phyloP scores from a whole-genome alignment of 2,797 vertebrate species.

The Gallinago solitaria region DNA sequence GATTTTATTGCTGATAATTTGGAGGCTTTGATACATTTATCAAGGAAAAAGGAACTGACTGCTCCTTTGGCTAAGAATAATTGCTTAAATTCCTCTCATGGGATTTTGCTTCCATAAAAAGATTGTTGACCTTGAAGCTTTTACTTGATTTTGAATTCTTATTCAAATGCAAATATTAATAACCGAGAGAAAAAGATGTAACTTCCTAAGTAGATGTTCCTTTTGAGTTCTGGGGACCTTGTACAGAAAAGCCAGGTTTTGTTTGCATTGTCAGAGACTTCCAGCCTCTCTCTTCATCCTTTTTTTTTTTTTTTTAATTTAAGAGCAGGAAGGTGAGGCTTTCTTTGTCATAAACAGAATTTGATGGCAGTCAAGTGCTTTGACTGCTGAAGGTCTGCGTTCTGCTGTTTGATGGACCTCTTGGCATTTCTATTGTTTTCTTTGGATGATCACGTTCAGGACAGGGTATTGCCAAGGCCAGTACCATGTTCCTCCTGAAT shows the following conservation, averaged over 20 bases:
- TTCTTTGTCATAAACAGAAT: background rate
- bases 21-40: constrained; percentile 50
- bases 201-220: background rate
- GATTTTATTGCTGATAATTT: constrained; percentile 70
- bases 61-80: constrained; percentile 53
- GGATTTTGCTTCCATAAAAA: constrained; percentile 56
- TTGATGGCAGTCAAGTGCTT: background rate
- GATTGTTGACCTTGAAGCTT: constrained; percentile 52
- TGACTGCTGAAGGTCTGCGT: background rate
- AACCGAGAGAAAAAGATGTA: constrained; percentile 7
- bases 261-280: background rate
- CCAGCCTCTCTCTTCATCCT: background rate
- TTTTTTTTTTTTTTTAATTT: background rate
- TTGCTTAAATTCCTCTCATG: constrained; percentile 59
- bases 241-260: background rate
- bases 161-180: constrained; percentile 43
- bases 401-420: background rate
- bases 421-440: too few species aligned
- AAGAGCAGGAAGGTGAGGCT: background rate
- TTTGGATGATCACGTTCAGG: background rate
- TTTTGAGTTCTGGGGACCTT: background rate
- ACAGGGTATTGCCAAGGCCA: background rate
- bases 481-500: background rate
- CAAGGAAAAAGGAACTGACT: too few species aligned
- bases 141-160: constrained; percentile 44